Percentiles rank a stretch among this genome's conserved stretches.
Conservation (phyloP, 2,888 invertebrate species). For the Caenorhabditis drosophilae region DNA sequence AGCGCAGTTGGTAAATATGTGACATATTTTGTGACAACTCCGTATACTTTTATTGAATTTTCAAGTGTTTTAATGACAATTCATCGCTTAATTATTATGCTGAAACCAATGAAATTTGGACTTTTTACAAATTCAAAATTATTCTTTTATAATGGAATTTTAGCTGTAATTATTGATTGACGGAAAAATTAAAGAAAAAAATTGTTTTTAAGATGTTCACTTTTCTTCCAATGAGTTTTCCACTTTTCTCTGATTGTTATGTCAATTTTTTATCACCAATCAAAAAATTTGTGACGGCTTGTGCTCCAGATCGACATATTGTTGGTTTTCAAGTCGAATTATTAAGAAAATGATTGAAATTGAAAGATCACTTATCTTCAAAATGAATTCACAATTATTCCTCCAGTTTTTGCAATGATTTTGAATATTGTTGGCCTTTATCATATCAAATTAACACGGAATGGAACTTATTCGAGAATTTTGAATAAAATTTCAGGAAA, state of each 20-base stretch:
- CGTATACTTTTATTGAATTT: neutral
- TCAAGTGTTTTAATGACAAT: conserved; percentile 3
- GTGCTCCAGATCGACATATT: conserved; percentile 2
- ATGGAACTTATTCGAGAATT: neutral
- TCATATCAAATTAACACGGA: neutral
- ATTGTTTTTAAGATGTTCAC: neutral
- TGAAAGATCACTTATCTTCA: neutral
- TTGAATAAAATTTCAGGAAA: too few species aligned
- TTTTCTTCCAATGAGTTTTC: neutral
- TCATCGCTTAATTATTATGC: neutral
- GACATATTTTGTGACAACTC: too few species aligned
- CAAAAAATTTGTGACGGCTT: neutral
- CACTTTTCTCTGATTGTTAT: neutral
- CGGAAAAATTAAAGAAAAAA: neutral
- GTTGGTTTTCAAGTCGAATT: too few species aligned
- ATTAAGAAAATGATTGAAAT: too few species aligned
- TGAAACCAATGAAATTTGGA: neutral
- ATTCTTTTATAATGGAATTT: neutral
- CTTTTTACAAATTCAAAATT: neutral
- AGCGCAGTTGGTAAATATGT: too few species aligned
- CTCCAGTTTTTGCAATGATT: neutral
- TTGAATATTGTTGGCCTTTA: neutral
- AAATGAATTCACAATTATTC: neutral
- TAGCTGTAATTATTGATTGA: neutral
- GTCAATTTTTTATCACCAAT: neutral